Base-by-base conservation (phyloP, 2,113 vertebrate genomes). In the Pipra filicauda region DNA sequence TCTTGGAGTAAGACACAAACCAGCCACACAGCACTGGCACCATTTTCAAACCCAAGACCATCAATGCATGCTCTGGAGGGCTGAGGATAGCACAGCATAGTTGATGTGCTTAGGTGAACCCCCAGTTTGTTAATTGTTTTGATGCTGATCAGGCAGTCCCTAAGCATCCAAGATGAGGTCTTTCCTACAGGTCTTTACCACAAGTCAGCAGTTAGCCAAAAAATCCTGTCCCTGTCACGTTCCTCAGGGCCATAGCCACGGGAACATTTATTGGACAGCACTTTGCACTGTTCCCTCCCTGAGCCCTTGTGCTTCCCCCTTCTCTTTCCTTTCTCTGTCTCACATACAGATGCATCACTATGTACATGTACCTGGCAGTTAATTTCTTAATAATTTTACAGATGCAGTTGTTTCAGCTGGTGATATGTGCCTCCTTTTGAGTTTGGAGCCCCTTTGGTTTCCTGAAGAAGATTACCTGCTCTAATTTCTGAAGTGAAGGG, bases 11-110 rank as follows among this genome's bases (percentile, higher is more conserved):
- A 88, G 88, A 83, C 41, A 72, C 95, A 92, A 91, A 90, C 57
- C 69, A 96, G 48, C 75, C 88, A 95, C 95, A 93, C 90, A 95
- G 72, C 73, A 93, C 75, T n/a, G 24, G 81, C 76, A 90, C 59
- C 8, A 88, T 88, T 96, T 84, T 80, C 73, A 77, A 90, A 81
- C 18, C 24, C 79, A 72, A 43, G 78, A 80, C 82, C 91, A 74
- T 84, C 75, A 88, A 37, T 72, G 74, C 84, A 6, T 49, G 46
- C 88, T 85, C 80, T 61, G 76, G 13, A 85, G 71, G 80, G 59
- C 44, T 67, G 43, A 85, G 76, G 91, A 71, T 78, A 73, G 51
- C 7, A 14, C 52, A 90, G 82, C 64, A 59, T 18, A 67, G 84
- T 27, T 78, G 48, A 96, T 73, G 71, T 44, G 94, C 93, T 83